Conservation (phyloP, 2,113 vertebrate species). For the Albula goreensis region DNA sequence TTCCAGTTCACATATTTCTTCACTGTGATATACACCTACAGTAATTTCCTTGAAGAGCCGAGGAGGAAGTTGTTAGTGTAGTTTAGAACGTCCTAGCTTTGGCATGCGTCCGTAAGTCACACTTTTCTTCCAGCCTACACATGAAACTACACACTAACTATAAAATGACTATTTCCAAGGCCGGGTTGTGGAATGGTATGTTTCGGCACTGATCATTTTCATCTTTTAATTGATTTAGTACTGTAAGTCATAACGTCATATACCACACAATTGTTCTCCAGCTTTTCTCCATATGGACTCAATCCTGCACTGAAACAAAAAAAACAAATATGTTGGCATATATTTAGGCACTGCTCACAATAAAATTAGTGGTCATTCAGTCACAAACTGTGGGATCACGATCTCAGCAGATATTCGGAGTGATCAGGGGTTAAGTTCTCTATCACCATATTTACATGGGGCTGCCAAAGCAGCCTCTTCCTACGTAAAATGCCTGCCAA, state of each 20-base stretch:
- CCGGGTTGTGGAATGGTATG: neutral
- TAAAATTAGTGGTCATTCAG: slow-evolving; percentile 18
- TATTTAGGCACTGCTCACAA: slow-evolving; percentile 17
- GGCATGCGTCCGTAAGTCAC: neutral
- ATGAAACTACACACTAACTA: neutral
- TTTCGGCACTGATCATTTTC: neutral
- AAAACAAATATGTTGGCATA: neutral
- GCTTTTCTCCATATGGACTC: neutral
- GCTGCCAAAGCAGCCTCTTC: slow-evolving; percentile 20
- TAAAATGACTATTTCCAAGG: neutral
- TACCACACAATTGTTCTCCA: neutral
- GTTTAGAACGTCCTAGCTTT: neutral
- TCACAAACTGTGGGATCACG: neutral
- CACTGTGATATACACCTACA: neutral
- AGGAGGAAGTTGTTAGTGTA: neutral
- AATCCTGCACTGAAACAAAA: neutral
- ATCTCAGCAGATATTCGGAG: neutral
- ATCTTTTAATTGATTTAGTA: neutral
- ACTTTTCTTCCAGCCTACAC: neutral
- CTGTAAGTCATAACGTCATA: neutral
- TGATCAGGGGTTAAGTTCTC: neutral
- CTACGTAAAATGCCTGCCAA: slow-evolving; percentile 3
- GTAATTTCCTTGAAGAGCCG: neutral
- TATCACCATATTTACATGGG: slow-evolving; percentile 8
- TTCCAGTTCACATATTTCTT: neutral